Evolutionary conservation across 2,797 vertebrate genomes (phyloP).

Genomic region (Otolemur crassicaudatus): DNA sequence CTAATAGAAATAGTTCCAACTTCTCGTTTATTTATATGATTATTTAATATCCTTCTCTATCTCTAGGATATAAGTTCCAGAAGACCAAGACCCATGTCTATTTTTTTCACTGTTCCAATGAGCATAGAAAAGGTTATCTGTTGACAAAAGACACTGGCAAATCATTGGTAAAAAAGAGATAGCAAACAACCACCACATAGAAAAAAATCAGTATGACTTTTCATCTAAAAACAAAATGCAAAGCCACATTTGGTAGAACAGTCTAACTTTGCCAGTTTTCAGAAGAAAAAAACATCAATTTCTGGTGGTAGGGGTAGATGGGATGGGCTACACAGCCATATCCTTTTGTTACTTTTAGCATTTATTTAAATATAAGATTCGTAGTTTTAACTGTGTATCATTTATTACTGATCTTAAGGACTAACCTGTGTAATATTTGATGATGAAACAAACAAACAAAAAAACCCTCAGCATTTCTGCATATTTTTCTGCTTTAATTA

Average conservation of each 20-base stretch:
- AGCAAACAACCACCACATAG: neutral
- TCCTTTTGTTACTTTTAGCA: slow-evolving; percentile 27
- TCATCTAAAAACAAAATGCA: slow-evolving; percentile 9
- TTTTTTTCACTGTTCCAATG: slow-evolving; percentile 9
- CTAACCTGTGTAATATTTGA: slow-evolving; percentile 55
- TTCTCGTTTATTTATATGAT: slow-evolving; percentile 35
- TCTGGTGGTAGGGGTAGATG: neutral
- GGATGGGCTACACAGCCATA: neutral
- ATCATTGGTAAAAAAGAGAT: neutral
- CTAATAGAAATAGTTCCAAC: slow-evolving; percentile 31
- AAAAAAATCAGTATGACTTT: slow-evolving; percentile 12
- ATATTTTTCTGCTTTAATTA: slow-evolving; percentile 52
- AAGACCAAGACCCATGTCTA: neutral
- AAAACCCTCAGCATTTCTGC: neutral
- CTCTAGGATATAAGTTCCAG: neutral
- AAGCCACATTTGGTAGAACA: neutral
- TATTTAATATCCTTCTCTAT: slow-evolving; percentile 31
- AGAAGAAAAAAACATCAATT: neutral
- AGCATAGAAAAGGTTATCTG: neutral
- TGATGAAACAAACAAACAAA: slow-evolving; percentile 36
- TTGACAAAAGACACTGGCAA: slow-evolving; percentile 16
- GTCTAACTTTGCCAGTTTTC: slow-evolving; percentile 38
- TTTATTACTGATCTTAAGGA: slow-evolving; percentile 12
- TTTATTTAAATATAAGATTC: slow-evolving; percentile 5
- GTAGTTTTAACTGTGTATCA: slow-evolving; percentile 20